A percentile compares a stretch with the other conserved stretches of the same genome.
Conservation (phyloP, 1,140 invertebrate genomes). For the Drosophila albomicans region DNA sequence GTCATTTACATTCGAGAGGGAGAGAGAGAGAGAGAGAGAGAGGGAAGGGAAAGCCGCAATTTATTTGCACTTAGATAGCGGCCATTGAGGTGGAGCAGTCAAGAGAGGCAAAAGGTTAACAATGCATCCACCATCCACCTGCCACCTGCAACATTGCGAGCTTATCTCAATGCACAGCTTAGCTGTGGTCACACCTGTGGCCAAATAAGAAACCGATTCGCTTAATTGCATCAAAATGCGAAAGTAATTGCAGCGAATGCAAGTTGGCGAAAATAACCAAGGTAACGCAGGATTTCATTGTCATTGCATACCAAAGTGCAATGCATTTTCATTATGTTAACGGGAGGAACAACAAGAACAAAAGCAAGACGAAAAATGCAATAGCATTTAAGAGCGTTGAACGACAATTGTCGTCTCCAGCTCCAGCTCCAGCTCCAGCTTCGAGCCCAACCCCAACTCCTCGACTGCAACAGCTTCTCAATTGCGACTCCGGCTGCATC, state of each 20-base stretch:
- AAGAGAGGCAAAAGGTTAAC: constrained; percentile 68
- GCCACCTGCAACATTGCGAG: constrained; percentile 10
- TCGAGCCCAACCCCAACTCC: not conserved
- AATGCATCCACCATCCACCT: constrained; percentile 59
- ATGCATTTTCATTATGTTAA: constrained; percentile 75
- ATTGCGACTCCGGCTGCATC: constrained; percentile 26
- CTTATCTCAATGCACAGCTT: constrained; percentile 44
- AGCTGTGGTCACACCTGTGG: constrained; percentile 66
- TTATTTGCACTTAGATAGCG: constrained; percentile 78
- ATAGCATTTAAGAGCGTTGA: constrained; percentile 48
- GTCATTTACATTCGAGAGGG: constrained; percentile 61
- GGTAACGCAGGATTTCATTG: not conserved
- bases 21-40: constrained; percentile 27
- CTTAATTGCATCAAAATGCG: constrained; percentile 78
- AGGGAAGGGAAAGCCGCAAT: constrained; percentile 65
- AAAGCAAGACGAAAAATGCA: constrained; percentile 17
- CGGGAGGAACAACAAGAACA: constrained; percentile 1
- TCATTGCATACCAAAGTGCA: constrained; percentile 25
- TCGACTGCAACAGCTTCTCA: not conserved
- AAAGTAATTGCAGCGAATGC: constrained; percentile 72
- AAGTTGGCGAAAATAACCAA: constrained; percentile 14
- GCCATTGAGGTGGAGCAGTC: constrained; percentile 8
- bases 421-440: not conserved
- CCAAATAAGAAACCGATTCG: constrained; percentile 35
- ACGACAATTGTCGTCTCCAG: constrained; percentile 63